phyloP scores from a whole-genome alignment of 2,888 invertebrate species.

The Oscheius myriophilus region DNA sequence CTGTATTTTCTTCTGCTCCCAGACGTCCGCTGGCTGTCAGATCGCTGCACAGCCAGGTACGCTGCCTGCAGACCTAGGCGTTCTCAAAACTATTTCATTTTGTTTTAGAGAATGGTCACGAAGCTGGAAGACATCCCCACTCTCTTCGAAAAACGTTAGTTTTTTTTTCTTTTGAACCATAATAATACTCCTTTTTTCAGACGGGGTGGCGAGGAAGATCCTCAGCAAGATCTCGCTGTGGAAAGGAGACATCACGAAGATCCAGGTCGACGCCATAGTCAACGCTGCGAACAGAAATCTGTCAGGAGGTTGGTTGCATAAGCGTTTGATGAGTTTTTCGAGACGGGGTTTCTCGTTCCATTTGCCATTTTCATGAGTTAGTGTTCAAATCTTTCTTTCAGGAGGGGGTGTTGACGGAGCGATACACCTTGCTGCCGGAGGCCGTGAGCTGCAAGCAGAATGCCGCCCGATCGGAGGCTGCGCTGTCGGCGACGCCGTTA shows the following conservation, averaged over 20 bases:
- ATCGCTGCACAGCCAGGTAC: no score
- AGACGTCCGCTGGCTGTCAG: no score
- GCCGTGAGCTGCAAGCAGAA: conserved; percentile 75
- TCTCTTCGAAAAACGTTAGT: conserved; percentile 39
- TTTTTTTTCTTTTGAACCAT: neutral
- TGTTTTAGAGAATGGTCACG: conserved; percentile 5
- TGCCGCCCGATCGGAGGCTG: conserved; percentile 81
- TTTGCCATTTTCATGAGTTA: neutral
- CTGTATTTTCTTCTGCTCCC: no score
- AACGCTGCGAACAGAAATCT: conserved; percentile 86
- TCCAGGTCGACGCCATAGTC: conserved; percentile 87
- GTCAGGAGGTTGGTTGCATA: conserved; percentile 79
- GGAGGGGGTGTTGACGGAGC: conserved; percentile 83
- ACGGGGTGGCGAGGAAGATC: conserved; percentile 35
- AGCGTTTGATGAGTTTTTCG: neutral
- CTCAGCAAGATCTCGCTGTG: conserved; percentile 63
- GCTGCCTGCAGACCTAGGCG: no score
- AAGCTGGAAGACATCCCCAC: conserved; percentile 38
- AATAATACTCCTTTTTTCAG: conserved; percentile 35
- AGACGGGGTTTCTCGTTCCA: neutral
- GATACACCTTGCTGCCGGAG: conserved; percentile 85
- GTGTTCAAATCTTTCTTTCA: conserved; percentile 8
- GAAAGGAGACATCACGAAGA: conserved; percentile 83
- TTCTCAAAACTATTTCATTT: no score
- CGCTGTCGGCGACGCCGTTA: conserved; percentile 83